Evolutionary conservation across 2,797 vertebrate genomes (phyloP).

Genomic region (Sebastes glaucus): DNA sequence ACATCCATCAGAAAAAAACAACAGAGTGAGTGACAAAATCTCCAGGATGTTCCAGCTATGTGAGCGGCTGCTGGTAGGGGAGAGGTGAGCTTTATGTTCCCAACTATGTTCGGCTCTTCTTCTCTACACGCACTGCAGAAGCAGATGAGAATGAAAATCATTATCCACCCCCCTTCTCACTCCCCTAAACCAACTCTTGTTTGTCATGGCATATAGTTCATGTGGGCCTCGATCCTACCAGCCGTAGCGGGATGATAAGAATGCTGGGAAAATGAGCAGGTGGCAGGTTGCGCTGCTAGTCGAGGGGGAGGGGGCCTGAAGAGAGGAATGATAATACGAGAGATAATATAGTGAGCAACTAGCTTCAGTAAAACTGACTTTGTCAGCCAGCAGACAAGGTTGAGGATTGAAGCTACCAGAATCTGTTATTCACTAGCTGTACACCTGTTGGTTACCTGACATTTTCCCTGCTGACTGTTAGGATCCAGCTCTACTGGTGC

Average conservation of each 20-base stretch:
- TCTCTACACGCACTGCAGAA: not conserved
- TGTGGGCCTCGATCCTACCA: slow-evolving; percentile 50
- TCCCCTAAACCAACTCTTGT: slow-evolving; percentile 54
- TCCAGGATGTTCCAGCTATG: slow-evolving; percentile 46
- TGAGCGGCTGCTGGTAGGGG: slow-evolving; percentile 25
- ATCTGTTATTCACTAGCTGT: not conserved
- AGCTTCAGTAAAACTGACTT: slow-evolving; percentile 20
- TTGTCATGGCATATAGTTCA: slow-evolving; percentile 57
- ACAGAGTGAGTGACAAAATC: slow-evolving; percentile 57
- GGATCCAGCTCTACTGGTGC: not conserved
- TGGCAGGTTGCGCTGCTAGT: slow-evolving; percentile 60
- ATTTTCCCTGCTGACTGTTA: not conserved
- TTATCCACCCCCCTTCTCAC: not conserved
- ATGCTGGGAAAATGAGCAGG: slow-evolving; percentile 82
- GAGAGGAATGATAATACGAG: slow-evolving; percentile 65
- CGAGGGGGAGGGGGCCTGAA: not conserved
- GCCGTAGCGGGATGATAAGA: slow-evolving; percentile 75
- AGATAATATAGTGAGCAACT: slow-evolving; percentile 35
- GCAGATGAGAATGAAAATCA: slow-evolving; percentile 22
- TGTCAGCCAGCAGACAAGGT: slow-evolving; percentile 13
- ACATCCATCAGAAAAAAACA: slow-evolving; percentile 30
- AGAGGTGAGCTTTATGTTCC: slow-evolving; percentile 1
- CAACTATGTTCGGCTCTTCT: slow-evolving; percentile 1
- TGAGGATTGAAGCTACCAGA: slow-evolving; percentile 4
- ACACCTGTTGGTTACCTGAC: not conserved